Conservation (phyloP, 2,888 invertebrate species). For the Biston betularia region DNA sequence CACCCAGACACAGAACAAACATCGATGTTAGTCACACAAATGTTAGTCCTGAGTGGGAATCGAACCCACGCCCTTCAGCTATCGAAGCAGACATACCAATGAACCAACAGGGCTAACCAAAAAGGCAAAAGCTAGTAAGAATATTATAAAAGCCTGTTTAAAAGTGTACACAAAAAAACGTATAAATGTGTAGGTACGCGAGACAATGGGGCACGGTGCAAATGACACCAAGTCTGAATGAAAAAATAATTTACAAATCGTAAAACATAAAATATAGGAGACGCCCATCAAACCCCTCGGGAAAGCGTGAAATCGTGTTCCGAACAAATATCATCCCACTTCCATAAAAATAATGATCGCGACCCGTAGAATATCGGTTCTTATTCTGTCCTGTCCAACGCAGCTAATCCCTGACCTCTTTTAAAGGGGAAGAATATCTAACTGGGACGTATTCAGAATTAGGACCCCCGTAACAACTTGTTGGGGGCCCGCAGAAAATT, state of each 20-base stretch:
- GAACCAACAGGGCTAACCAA: too few species aligned
- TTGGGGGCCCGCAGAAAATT: neutral
- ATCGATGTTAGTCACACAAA: too few species aligned
- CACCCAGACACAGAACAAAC: too few species aligned
- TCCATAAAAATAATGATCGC: conserved; percentile 31
- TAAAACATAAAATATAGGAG: neutral
- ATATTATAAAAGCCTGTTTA: too few species aligned
- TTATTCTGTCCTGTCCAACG: conserved; percentile 26
- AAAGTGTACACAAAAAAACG: too few species aligned
- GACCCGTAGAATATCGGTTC: conserved; percentile 31
- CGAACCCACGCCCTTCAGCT: too few species aligned
- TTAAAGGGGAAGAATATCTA: conserved; percentile 17
- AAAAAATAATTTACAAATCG: conserved; percentile 5
- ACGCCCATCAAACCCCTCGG: conserved; percentile 7
- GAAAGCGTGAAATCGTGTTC: conserved; percentile 9
- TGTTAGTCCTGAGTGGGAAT: too few species aligned
- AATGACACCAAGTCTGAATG: neutral
- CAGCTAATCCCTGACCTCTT: conserved; percentile 37
- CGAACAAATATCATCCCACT: conserved; percentile 22
- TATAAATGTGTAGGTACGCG: too few species aligned
- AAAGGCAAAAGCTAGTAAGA: too few species aligned
- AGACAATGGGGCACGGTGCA: too few species aligned
- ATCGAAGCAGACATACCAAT: too few species aligned
- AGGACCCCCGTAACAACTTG: neutral
- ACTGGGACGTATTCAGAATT: neutral